These are phyloP conservation scores for Cyclina sinensis DNA, from an alignment of 1,140 invertebrate species.

Conservation along the genomic window DNA sequence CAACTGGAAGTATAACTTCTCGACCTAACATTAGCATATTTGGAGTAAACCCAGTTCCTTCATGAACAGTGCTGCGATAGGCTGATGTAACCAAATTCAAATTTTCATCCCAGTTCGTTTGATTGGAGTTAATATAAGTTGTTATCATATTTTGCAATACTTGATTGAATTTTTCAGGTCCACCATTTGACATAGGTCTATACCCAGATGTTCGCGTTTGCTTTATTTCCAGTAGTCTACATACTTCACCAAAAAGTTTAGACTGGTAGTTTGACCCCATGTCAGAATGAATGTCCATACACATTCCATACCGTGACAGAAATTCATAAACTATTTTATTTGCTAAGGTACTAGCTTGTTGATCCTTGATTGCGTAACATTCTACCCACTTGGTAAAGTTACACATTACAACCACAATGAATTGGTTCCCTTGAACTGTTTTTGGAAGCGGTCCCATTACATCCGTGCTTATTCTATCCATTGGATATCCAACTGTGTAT, in stretches of 20 bases:
- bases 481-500: conserved; percentile 25
- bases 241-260: conserved; percentile 40
- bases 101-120: conserved; percentile 66
- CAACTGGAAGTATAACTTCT: conserved; percentile 13
- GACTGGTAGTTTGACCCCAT: conserved; percentile 50
- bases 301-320: conserved; percentile 41
- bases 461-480: conserved; percentile 57
- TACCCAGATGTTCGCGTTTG: conserved; percentile 66
- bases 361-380: conserved; percentile 17
- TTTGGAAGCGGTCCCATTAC: conserved; percentile 44
- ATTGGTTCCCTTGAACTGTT: conserved; percentile 2
- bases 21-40: conserved; percentile 50
- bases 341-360: conserved; percentile 32
- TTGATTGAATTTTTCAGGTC: too few species aligned
- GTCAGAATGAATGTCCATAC: conserved; percentile 57
- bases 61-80: conserved; percentile 60
- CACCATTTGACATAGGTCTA: conserved; percentile 64
- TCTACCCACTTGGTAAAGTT: conserved; percentile 58
- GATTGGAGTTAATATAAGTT: conserved; percentile 47
- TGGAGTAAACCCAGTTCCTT: too few species aligned
- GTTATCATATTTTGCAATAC: too few species aligned
- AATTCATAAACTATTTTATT: conserved; percentile 44
- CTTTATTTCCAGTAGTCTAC: conserved; percentile 20
- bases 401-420: conserved; percentile 55
- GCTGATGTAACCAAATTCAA: conserved; percentile 46